A percentile compares a stretch with the other conserved stretches of the same genome.
These are phyloP conservation scores for Cephus cinctus DNA, from an alignment of 1,140 invertebrate species.

Conservation along the genomic window DNA sequence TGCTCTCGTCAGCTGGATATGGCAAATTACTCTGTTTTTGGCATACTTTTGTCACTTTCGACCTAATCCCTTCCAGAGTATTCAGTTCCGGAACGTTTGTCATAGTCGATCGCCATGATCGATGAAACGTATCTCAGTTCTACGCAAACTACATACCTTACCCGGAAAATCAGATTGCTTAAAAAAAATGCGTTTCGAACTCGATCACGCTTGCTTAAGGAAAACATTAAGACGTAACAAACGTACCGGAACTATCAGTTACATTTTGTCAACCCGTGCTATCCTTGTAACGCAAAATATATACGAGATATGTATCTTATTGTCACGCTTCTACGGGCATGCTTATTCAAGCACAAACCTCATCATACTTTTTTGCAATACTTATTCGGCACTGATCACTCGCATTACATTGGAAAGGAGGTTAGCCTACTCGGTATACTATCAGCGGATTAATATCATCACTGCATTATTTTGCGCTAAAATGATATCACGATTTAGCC, in stretches of 20 bases:
- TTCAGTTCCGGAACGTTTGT: not conserved
- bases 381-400: not conserved
- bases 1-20: conserved; percentile 19
- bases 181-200: not conserved
- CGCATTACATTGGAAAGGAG: conserved; percentile 15
- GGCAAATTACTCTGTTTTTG: conserved; percentile 27
- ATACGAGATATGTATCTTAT: not conserved
- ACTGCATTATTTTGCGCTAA: no score
- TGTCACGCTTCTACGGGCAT: not conserved
- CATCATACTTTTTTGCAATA: not conserved
- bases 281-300: not conserved
- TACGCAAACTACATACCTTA: not conserved
- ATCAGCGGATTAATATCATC: conserved; percentile 12
- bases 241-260: not conserved
- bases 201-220: not conserved
- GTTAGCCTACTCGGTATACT: conserved; percentile 11
- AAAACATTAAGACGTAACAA: not conserved
- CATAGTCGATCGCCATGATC: no score
- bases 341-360: not conserved
- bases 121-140: not conserved
- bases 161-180: not conserved
- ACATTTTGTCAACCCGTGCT: not conserved
- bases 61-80: not conserved
- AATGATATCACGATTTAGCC: no score
- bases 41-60: conserved; percentile 10